Evolutionary conservation across 2,888 invertebrate species (phyloP), one percentile per base, ranked within the genome.

Genomic region (Tachina grossa): DNA sequence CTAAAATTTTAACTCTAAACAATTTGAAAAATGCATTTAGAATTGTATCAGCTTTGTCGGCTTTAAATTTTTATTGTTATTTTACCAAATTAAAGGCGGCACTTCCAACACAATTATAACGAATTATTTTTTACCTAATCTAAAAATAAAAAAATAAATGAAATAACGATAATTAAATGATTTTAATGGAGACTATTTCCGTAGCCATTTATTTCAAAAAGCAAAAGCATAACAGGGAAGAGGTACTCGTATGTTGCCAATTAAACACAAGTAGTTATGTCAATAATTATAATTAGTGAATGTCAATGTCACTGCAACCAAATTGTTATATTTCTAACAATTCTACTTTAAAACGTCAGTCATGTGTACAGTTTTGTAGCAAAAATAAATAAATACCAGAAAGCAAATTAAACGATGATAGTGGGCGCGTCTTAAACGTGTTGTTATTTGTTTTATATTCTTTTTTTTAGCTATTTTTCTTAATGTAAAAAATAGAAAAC

Each of bases 361-460:
- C 66, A 75, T 61, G 68, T 81, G 61, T 75, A 51, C 43, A 59
- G 61, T 69, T 68, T 74, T 49, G n/a, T 41, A 39, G 45, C 4
- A 53, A 43, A 65, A 39, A 47, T 31, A 45, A 47, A 75, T 47
- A n/a, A 68, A 19, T 22, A 13, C 9, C 43, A 22, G 57, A 68
- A 22, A 57, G 5, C 22, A 14, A 75, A 78, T 69, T 78, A 85
- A 79, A 72, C 72, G 79, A 80, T 83, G 72, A 76, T 63, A 39
- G 85, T 85, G 85, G 85, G 85, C 83, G 85, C 83, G 85, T 80
- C 83, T 76, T 83, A 39, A 61, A 80, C 53, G 68, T 78, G 43
- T 76, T 66, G 31, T 72, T 71, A 63, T 47, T 66, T 63, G n/a
- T 63, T 39, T 41, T 13, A 22, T 49, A 41, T 55, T 41, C 19